Conservation (phyloP, 2,888 invertebrate genomes). For the Scrobipalpa costella region DNA sequence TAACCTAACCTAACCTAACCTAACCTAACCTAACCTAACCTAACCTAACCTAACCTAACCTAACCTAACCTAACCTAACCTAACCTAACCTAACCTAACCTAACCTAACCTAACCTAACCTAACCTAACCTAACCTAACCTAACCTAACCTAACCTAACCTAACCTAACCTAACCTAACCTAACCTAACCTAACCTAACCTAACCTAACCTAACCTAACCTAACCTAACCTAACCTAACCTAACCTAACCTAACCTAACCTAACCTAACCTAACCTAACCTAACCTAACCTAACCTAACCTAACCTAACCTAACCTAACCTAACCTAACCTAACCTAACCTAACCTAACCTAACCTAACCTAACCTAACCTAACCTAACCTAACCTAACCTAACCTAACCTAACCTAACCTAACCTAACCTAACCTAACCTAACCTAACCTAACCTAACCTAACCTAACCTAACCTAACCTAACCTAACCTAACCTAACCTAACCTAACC, state of each 20-base stretch:
- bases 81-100: slow-evolving; percentile 31
- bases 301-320: slow-evolving; percentile 27
- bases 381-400: slow-evolving; percentile 28
- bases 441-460: slow-evolving; percentile 34
- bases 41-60: slow-evolving; percentile 26
- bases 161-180: slow-evolving; percentile 32
- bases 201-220: slow-evolving; percentile 22
- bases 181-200: slow-evolving; percentile 33
- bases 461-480: slow-evolving; percentile 33
- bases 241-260: slow-evolving; percentile 30
- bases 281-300: slow-evolving; percentile 28
- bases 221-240: slow-evolving; percentile 35
- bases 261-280: slow-evolving; percentile 29
- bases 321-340: slow-evolving; percentile 27
- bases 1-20: slow-evolving; percentile 31
- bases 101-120: slow-evolving; percentile 33
- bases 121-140: slow-evolving; percentile 32
- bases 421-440: slow-evolving; percentile 35
- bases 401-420: slow-evolving; percentile 37
- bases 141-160: slow-evolving; percentile 33
- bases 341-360: slow-evolving; percentile 32
- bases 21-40: slow-evolving; percentile 32
- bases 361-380: slow-evolving; percentile 33
- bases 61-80: slow-evolving; percentile 30
- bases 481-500: slow-evolving; percentile 36